Percentiles rank a stretch among this genome's conserved stretches.
phyloP scores from a whole-genome alignment of 2,888 invertebrate species.

The Thalpophila matura region DNA sequence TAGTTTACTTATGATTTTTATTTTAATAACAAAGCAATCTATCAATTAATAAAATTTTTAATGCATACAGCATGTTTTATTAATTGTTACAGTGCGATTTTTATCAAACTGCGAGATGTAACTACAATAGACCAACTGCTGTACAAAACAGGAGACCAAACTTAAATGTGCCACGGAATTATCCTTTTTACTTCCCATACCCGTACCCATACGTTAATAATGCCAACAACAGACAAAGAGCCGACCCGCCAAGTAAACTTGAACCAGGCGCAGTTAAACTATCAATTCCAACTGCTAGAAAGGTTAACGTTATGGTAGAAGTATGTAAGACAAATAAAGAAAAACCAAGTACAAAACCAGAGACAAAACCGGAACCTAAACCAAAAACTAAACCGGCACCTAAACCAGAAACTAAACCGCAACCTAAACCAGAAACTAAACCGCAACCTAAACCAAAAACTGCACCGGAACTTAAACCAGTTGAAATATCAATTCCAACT shows the following conservation, averaged over 20 bases:
- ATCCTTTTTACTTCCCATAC: slow-evolving; percentile 10
- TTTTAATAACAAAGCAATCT: no score
- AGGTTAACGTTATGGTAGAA: no score
- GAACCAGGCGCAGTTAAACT: slow-evolving; percentile 44
- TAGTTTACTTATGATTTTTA: no score
- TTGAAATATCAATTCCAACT: slow-evolving; percentile 59
- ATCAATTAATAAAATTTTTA: no score
- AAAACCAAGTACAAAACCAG: slow-evolving; percentile 46
- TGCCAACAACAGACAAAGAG: background rate
- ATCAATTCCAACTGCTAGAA: slow-evolving; percentile 57
- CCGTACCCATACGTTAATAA: slow-evolving; percentile 43
- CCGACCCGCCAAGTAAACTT: slow-evolving; percentile 15
- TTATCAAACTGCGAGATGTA: slow-evolving; percentile 33
- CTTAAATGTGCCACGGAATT: background rate
- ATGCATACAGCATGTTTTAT: background rate
- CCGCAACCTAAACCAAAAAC: no score
- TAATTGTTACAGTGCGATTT: slow-evolving; percentile 56
- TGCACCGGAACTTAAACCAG: slow-evolving; percentile 15
- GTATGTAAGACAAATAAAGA: no score
- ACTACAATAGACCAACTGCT: slow-evolving; percentile 16
- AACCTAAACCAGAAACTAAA: no score
- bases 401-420: no score
- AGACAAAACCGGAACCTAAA: slow-evolving; percentile 15
- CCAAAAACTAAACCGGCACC: slow-evolving; percentile 6
- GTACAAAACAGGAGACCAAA: slow-evolving; percentile 42